Evolutionary conservation across 2,888 invertebrate species (phyloP).

Genomic region (Zygogramma bicolorata): DNA sequence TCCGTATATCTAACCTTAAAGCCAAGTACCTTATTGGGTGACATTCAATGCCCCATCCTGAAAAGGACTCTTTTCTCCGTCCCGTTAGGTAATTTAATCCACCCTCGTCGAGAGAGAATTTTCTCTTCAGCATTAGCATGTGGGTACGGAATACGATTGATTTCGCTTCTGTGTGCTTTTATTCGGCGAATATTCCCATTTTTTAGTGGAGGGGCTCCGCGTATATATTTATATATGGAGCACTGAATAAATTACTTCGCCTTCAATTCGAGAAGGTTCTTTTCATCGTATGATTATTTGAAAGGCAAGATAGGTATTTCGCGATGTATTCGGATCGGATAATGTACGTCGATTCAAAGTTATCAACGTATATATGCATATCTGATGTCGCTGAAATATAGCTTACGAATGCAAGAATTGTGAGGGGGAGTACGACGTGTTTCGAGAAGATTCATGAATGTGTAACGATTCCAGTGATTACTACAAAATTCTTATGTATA

Average conservation of each 20-base stretch:
- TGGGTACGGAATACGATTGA: conserved; percentile 31
- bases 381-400: not conserved
- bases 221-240: no score
- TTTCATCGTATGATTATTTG: conserved; percentile 7
- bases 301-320: conserved; percentile 13
- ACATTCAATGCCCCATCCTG: conserved; percentile 9
- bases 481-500: no score
- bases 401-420: not conserved
- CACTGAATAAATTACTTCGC: conserved; percentile 18
- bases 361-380: not conserved
- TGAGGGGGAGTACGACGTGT: not conserved
- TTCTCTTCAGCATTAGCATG: conserved; percentile 12
- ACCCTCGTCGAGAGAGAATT: conserved; percentile 12
- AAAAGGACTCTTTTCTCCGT: conserved; percentile 11
- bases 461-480: no score
- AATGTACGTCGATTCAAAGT: not conserved
- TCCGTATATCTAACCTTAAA: conserved; percentile 1
- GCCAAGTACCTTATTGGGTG: conserved; percentile 8
- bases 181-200: conserved; percentile 30
- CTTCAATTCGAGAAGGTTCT: conserved; percentile 13
- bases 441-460: no score
- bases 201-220: conserved; percentile 16
- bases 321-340: conserved; percentile 2
- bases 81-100: conserved; percentile 12
- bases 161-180: conserved; percentile 29